phyloP scores from a whole-genome alignment of 1,140 invertebrate genomes.

The Eueides isabella region DNA sequence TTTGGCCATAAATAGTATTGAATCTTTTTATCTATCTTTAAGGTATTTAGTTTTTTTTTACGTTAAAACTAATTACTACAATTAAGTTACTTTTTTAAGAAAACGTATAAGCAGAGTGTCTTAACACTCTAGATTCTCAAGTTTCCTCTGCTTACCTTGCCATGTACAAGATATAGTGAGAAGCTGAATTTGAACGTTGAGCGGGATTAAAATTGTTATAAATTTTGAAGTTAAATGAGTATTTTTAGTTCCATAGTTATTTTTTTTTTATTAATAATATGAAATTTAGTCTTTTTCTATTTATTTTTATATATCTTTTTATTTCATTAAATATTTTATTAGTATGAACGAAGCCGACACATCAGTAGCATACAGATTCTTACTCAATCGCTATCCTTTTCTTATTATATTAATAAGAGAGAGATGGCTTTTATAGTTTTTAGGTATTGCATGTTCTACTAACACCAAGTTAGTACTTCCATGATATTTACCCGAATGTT shows the following conservation, averaged over 20 bases:
- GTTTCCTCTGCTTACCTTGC: too few species aligned
- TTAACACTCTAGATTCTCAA: too few species aligned
- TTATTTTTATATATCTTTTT: neutral
- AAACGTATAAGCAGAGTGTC: too few species aligned
- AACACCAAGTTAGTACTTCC: conserved; percentile 13
- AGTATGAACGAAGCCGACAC: neutral
- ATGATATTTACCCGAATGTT: neutral
- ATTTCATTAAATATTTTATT: neutral
- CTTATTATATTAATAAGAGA: conserved; percentile 42
- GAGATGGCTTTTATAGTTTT: neutral
- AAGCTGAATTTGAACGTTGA: too few species aligned
- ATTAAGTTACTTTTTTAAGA: too few species aligned
- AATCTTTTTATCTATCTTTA: neutral
- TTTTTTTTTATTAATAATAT: neutral
- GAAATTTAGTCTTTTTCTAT: too few species aligned
- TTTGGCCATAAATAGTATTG: neutral
- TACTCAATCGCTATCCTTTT: conserved; percentile 15
- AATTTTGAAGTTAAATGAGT: too few species aligned
- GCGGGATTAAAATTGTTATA: too few species aligned
- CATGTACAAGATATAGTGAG: too few species aligned
- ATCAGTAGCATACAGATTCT: neutral
- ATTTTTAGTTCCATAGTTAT: neutral
- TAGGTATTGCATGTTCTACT: conserved; percentile 16
- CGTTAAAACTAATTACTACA: neutral
- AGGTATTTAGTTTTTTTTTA: neutral